Conservation (phyloP, 2,113 vertebrate genomes). For the Cyprinodon tularosa region DNA sequence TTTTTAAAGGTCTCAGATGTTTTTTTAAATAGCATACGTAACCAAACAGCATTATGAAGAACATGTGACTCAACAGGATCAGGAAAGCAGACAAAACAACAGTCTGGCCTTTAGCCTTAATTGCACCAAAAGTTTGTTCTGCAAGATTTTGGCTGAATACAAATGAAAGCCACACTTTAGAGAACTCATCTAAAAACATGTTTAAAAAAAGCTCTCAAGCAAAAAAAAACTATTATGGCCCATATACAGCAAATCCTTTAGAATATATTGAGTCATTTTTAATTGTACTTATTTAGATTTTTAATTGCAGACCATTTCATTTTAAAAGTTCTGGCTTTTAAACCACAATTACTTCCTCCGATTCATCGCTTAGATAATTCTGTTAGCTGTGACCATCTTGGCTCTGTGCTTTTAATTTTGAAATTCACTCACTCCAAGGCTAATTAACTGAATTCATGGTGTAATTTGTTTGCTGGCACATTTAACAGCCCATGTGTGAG, state of each 20-base stretch:
- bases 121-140: not conserved
- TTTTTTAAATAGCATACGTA: too few relatives aligned
- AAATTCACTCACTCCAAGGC: not conserved
- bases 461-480: not conserved
- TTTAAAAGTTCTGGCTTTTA: not conserved
- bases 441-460: constrained; percentile 17
- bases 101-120: not conserved
- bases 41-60: too few relatives aligned
- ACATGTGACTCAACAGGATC: too few relatives aligned
- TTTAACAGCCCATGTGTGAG: not conserved
- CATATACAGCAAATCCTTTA: not conserved
- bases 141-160: not conserved
- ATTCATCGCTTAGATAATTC: not conserved
- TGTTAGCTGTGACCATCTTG: not conserved
- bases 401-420: not conserved
- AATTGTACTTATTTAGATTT: not conserved
- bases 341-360: not conserved
- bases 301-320: not conserved
- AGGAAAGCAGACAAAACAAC: too few relatives aligned
- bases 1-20: not conserved
- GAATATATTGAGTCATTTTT: not conserved
- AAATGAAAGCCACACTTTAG: not conserved
- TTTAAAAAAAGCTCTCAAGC: too few relatives aligned
- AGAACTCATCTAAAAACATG: too few relatives aligned
- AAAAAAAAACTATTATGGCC: too few relatives aligned